phyloP scores from a whole-genome alignment of 2,113 vertebrate species.

The Hemiprocne comata region DNA sequence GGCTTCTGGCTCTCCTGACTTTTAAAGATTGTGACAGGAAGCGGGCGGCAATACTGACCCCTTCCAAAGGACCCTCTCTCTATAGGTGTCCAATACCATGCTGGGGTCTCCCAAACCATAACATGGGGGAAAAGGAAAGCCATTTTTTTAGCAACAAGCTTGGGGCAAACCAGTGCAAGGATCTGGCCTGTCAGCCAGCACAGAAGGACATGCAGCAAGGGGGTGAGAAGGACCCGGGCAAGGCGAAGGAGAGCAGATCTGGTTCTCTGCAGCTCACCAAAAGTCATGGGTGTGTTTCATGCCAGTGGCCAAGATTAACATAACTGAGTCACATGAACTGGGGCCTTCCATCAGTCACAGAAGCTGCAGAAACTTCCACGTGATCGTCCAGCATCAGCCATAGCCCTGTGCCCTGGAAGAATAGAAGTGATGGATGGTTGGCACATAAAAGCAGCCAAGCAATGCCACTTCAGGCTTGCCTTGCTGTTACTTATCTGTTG shows the following conservation, averaged over 20 bases:
- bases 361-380: neutral
- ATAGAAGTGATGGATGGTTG: neutral
- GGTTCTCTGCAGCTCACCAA: neutral
- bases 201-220: neutral
- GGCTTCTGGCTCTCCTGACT: too few relatives aligned
- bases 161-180: neutral
- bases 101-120: too few relatives aligned
- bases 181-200: neutral
- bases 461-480: neutral
- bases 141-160: fast-evolving
- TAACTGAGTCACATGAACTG: neutral
- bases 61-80: too few relatives aligned
- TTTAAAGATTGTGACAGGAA: too few relatives aligned
- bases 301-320: neutral
- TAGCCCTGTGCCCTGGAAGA: neutral
- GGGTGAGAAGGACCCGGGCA: fast-evolving
- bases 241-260: neutral
- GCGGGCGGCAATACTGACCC: too few relatives aligned
- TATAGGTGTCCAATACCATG: too few relatives aligned
- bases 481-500: neutral
- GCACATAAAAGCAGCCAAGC: neutral
- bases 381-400: neutral
- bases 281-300: neutral
- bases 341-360: neutral
- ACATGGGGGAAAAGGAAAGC: fast-evolving